A percentile compares a stretch with the other conserved stretches of the same genome.
Conservation (phyloP, 2,888 invertebrate species). For the Cotesia congregata region DNA sequence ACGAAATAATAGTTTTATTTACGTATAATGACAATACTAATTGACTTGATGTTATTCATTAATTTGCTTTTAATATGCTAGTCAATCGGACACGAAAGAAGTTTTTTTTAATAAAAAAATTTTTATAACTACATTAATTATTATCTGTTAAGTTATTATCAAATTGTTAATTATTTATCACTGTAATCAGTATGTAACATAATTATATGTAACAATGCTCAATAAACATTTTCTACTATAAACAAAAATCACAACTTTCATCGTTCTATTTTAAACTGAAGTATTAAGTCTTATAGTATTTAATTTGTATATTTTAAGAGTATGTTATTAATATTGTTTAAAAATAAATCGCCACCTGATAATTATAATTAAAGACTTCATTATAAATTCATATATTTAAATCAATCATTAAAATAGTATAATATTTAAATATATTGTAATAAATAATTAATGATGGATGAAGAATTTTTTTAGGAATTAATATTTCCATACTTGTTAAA, state of each 20-base stretch:
- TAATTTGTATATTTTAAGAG: neutral
- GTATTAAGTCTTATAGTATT: neutral
- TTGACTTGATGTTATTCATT: conserved; percentile 43
- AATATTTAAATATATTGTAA: no score
- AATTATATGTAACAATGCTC: conserved; percentile 67
- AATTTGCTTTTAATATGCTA: conserved; percentile 60
- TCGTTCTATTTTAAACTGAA: neutral
- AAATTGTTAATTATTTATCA: conserved; percentile 41
- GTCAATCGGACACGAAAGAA: conserved; percentile 64
- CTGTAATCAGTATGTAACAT: conserved; percentile 47
- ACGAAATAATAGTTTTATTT: conserved; percentile 22
- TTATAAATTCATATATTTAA: neutral
- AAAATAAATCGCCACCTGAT: neutral
- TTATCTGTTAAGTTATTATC: conserved; percentile 47
- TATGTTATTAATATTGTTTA: neutral
- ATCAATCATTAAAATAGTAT: neutral
- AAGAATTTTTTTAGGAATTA: neutral
- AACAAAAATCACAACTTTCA: neutral
- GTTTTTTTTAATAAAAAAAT: conserved; percentile 52
- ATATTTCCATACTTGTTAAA: no score
- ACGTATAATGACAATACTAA: conserved; percentile 26
- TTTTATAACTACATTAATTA: conserved; percentile 58
- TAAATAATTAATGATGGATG: neutral
- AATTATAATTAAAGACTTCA: neutral
- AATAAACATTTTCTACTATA: conserved; percentile 67